phyloP scores from a whole-genome alignment of 2,888 invertebrate genomes.

The Pediacus dermestoides region DNA sequence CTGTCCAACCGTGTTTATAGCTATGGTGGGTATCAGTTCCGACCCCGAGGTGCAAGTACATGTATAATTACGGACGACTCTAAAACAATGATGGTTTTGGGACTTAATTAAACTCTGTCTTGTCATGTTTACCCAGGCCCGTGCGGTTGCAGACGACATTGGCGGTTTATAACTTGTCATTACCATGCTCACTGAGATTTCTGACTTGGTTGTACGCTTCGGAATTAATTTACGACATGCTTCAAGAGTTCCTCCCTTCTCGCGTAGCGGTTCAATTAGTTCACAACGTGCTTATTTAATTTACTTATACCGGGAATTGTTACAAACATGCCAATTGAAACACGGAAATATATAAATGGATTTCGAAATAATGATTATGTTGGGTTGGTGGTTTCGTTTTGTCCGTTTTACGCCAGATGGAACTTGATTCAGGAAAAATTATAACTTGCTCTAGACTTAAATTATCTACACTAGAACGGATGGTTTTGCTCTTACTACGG shows the following conservation, averaged over 20 bases:
- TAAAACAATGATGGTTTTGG: conserved; percentile 48
- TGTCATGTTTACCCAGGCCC: conserved; percentile 49
- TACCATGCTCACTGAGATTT: conserved; percentile 47
- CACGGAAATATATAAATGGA: no score
- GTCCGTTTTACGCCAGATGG: no score
- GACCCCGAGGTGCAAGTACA: conserved; percentile 34
- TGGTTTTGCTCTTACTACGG: no score
- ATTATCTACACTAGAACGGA: no score
- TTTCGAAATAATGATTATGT: no score
- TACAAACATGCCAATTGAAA: no score
- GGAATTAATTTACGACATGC: conserved; percentile 42
- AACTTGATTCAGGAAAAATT: no score
- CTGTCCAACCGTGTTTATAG: conserved; percentile 10
- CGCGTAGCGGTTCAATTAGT: conserved; percentile 37
- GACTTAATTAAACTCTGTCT: conserved; percentile 50
- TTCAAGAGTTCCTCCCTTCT: conserved; percentile 35
- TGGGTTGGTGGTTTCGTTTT: no score
- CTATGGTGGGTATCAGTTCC: conserved; percentile 7
- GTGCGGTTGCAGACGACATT: conserved; percentile 43
- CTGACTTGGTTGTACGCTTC: conserved; percentile 34
- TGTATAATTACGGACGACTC: conserved; percentile 42
- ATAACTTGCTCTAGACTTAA: no score
- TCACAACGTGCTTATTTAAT: conserved; percentile 30
- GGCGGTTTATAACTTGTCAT: conserved; percentile 50
- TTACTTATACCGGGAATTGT: conserved; percentile 11